Conservation (phyloP, 92 coral and sea anemone genomes). For the Porites divaricata region DNA sequence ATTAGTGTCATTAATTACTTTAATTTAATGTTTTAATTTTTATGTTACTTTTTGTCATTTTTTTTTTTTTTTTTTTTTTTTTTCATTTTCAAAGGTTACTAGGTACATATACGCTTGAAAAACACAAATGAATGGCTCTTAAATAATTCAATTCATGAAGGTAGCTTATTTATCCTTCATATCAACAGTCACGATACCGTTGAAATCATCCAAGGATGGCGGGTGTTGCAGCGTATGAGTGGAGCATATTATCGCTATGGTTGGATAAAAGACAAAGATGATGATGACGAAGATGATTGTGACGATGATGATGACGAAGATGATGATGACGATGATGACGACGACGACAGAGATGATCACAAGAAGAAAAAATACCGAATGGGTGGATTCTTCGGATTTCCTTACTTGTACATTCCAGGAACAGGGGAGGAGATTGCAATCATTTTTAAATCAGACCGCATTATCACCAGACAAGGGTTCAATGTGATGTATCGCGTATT, state of each 20-base stretch:
- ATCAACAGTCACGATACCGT: conserved; percentile 22
- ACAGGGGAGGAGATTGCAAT: conserved; percentile 31
- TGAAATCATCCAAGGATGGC: conserved; percentile 19
- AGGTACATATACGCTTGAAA: too few species aligned
- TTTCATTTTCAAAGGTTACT: too few species aligned
- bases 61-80: too few species aligned
- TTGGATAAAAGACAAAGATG: conserved; percentile 8
- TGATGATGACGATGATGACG: conserved; percentile 38
- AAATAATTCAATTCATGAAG: too few species aligned
- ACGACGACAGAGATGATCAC: not conserved
- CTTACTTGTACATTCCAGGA: conserved; percentile 26
- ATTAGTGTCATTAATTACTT: too few species aligned
- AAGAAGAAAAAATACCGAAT: conserved; percentile 15
- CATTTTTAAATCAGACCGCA: conserved; percentile 28
- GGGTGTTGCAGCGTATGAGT: conserved; percentile 25
- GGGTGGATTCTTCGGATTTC: conserved; percentile 28
- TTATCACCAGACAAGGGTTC: conserved; percentile 23
- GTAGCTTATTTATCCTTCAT: not conserved
- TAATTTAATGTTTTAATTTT: too few species aligned
- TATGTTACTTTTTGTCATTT: too few species aligned
- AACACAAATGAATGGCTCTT: too few species aligned
- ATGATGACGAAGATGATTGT: conserved; percentile 17
- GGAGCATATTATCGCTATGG: conserved; percentile 18
- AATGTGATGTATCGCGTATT: conserved; percentile 21
- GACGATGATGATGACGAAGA: conserved; percentile 38